Conservation (phyloP, 2,888 invertebrate genomes). For the Agrilus biguttatus region DNA sequence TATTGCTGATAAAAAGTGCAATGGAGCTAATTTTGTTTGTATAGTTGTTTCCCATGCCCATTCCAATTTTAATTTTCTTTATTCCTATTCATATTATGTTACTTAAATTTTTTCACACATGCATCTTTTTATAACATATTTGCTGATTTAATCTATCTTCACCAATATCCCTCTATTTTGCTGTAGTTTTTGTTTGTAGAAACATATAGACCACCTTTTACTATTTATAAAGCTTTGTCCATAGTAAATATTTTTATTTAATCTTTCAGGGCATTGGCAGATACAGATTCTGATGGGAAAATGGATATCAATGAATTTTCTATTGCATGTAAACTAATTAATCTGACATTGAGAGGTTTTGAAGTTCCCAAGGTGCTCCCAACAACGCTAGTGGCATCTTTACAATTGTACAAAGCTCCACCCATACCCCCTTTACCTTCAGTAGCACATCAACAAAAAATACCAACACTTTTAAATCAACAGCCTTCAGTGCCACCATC, state of each 20-base stretch:
- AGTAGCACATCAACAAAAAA: conserved; percentile 22
- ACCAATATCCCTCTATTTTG: too few species aligned
- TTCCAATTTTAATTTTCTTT: too few species aligned
- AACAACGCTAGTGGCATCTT: conserved; percentile 52
- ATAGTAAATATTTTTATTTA: conserved; percentile 2
- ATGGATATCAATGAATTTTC: conserved; percentile 94
- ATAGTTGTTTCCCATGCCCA: too few species aligned
- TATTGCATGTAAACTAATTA: conserved; percentile 91
- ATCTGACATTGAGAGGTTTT: conserved; percentile 79
- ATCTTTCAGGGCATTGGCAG: conserved; percentile 64
- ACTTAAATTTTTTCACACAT: too few species aligned
- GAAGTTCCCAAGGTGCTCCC: conserved; percentile 83
- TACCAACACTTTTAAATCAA: conserved; percentile 19
- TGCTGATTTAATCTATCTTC: too few species aligned
- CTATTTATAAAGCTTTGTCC: neutral
- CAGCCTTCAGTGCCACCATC: conserved; percentile 7
- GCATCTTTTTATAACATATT: too few species aligned
- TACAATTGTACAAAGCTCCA: conserved; percentile 37
- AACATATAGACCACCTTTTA: too few species aligned
- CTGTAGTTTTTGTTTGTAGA: too few species aligned
- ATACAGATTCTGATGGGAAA: conserved; percentile 93
- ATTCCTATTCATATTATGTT: too few species aligned
- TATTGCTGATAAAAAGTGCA: too few species aligned
- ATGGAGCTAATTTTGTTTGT: too few species aligned
- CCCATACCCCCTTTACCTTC: conserved; percentile 18